Evolutionary conservation across 2,797 vertebrate genomes (phyloP).

Genomic region (Apogon talboti): DNA sequence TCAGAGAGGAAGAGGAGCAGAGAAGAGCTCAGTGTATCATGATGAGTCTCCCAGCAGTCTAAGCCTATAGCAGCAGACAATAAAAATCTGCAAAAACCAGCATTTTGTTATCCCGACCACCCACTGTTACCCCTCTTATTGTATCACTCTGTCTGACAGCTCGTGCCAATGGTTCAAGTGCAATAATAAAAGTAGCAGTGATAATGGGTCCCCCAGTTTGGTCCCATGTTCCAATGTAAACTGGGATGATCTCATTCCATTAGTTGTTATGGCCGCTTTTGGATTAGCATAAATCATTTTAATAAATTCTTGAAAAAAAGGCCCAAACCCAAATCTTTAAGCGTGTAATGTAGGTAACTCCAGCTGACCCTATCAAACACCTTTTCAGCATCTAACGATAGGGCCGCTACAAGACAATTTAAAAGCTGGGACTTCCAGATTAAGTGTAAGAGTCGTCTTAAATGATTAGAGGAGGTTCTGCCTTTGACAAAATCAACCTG

Average conservation of each 20-base stretch:
- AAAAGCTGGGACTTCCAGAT: background rate
- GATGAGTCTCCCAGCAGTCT: too few species aligned
- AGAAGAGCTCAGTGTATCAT: too few species aligned
- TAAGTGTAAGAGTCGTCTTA: background rate
- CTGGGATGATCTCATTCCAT: background rate
- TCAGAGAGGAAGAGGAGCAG: too few species aligned
- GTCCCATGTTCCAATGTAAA: background rate
- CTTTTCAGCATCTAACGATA: background rate
- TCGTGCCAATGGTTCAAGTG: background rate
- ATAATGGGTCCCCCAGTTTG: background rate
- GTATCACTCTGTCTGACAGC: background rate
- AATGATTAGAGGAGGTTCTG: background rate
- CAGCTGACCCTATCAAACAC: background rate
- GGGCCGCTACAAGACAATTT: background rate
- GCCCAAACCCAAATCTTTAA: background rate
- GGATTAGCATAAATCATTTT: background rate
- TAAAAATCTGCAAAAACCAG: background rate
- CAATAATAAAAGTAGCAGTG: background rate
- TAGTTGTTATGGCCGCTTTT: background rate
- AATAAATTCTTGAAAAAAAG: background rate
- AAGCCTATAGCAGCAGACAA: too few species aligned
- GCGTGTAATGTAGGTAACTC: background rate
- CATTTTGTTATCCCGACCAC: background rate
- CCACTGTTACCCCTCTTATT: background rate
- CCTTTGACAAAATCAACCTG: slow-evolving; percentile 3